phyloP scores from a whole-genome alignment of 1,140 invertebrate species.

The Sycobia sp. region DNA sequence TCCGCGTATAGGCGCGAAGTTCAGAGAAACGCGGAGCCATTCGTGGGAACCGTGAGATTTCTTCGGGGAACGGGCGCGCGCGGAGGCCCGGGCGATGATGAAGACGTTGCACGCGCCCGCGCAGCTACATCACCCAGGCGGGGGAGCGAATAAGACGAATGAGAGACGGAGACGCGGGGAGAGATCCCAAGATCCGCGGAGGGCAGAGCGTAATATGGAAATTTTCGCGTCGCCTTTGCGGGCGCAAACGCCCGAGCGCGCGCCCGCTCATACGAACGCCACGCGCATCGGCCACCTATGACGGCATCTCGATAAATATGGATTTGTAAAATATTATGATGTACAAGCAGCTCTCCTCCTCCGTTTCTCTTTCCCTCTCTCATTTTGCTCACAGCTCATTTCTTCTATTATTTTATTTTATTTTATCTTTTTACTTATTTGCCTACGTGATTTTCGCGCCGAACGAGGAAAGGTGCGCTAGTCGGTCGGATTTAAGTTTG shows the following conservation, averaged over 20 bases:
- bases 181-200: no score
- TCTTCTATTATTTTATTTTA: no score
- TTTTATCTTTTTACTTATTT: no score
- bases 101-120: slow-evolving; percentile 7
- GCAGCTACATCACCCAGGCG: no score
- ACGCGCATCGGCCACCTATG: neutral
- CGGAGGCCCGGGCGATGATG: slow-evolving; percentile 24
- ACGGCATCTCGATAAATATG: neutral
- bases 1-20: slow-evolving; percentile 4
- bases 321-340: slow-evolving; percentile 15
- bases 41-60: slow-evolving; percentile 32
- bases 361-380: no score
- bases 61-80: slow-evolving; percentile 22
- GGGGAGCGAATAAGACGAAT: neutral
- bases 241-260: no score
- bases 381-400: no score
- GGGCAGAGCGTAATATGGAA: slow-evolving; percentile 13
- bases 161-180: neutral
- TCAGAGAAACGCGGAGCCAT: slow-evolving; percentile 32
- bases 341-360: neutral
- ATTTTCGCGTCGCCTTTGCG: neutral
- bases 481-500: no score
- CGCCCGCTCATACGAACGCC: no score
- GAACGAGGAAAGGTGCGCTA: no score
- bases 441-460: no score